Conservation (phyloP, 2,113 vertebrate species). For the Aplodontia rufa region DNA sequence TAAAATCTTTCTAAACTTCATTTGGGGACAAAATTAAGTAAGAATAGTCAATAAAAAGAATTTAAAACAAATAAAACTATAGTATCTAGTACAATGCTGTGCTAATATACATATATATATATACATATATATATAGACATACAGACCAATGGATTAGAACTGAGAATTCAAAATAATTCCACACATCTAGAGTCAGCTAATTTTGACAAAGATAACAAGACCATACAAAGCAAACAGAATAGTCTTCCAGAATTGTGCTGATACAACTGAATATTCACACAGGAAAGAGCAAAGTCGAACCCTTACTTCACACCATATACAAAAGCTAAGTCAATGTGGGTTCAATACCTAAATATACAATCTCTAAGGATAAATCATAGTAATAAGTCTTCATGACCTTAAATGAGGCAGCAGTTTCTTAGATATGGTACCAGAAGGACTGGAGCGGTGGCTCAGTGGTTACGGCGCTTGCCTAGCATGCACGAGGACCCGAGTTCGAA, state of each 20-base stretch:
- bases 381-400: not conserved
- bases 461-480: no score
- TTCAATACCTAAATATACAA: not conserved
- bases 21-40: not conserved
- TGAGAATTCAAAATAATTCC: not conserved
- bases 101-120: no score
- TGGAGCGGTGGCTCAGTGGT: no score
- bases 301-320: not conserved
- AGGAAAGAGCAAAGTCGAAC: not conserved
- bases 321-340: not conserved
- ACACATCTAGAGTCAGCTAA: not conserved
- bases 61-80: constrained; percentile 24
- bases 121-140: no score
- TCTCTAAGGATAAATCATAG: not conserved
- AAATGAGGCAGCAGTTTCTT: not conserved
- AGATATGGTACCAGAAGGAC: not conserved
- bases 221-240: not conserved
- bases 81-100: no score
- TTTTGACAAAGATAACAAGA: not conserved
- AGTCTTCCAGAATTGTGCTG: not conserved
- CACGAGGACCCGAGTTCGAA: no score
- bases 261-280: not conserved
- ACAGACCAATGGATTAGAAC: not conserved
- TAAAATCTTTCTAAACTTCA: not conserved
- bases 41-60: constrained; percentile 5